A percentile compares a stretch with the other conserved stretches of the same genome.
Conservation (phyloP, 2,888 invertebrate species). For the Pediacus dermestoides region DNA sequence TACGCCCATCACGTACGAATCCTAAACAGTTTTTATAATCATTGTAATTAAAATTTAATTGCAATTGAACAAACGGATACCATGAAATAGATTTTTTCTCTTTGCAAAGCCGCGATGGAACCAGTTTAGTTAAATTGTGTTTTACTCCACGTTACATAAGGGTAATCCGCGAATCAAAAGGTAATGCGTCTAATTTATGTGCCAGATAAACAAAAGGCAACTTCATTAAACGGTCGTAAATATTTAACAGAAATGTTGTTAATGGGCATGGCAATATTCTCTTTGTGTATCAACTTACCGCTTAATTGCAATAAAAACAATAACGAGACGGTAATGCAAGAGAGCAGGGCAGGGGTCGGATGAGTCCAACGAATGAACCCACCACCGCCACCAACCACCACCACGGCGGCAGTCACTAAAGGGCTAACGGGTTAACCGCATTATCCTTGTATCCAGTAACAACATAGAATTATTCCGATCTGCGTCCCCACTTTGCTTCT, state of each 20-base stretch:
- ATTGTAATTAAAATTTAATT: no score
- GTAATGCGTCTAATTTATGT: conserved; percentile 25
- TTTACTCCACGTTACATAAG: no score
- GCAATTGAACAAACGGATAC: no score
- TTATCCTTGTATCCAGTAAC: conserved; percentile 42
- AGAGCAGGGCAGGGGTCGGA: conserved; percentile 7
- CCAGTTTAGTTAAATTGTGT: no score
- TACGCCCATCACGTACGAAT: no score
- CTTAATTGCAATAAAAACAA: conserved; percentile 42
- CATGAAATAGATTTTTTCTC: no score
- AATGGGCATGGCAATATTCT: conserved; percentile 36
- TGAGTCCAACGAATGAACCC: conserved; percentile 7
- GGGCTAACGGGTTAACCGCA: conserved; percentile 45
- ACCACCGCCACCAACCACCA: not conserved
- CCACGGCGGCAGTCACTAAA: conserved; percentile 28
- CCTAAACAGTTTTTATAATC: no score
- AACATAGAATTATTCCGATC: conserved; percentile 39
- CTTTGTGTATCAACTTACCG: conserved; percentile 42
- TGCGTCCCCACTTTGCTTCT: conserved; percentile 35
- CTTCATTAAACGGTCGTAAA: conserved; percentile 37
- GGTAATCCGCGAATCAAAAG: conserved; percentile 14
- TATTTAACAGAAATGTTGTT: conserved; percentile 35
- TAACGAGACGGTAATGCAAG: conserved; percentile 31
- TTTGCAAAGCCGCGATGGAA: no score
- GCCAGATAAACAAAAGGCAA: conserved; percentile 33